Evolutionary conservation across 2,888 invertebrate species (phyloP).

Genomic region (Caenorhabditis uteleia): DNA sequence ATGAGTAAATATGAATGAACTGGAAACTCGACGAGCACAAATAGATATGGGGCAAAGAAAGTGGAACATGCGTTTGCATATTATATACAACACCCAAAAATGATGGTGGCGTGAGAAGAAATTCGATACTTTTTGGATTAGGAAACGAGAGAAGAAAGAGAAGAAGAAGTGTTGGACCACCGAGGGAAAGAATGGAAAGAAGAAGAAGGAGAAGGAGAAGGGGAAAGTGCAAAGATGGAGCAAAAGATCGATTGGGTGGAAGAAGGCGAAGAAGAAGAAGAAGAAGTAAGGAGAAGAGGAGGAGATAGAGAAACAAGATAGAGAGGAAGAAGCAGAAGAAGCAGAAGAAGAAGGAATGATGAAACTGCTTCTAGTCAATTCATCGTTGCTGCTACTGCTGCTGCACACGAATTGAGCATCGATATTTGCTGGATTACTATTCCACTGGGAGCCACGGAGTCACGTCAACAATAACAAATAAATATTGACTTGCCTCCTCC

Average conservation of each 20-base stretch:
- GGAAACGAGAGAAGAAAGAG: slow-evolving; percentile 5
- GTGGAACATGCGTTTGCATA: too few relatives aligned
- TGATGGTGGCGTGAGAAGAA: slow-evolving; percentile 10
- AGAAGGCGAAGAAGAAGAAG: neutral
- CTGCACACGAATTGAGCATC: slow-evolving; percentile 10
- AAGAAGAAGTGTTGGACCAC: slow-evolving; percentile 3
- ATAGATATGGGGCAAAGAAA: too few relatives aligned
- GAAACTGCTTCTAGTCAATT: slow-evolving; percentile 25
- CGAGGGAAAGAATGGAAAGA: slow-evolving; percentile 10
- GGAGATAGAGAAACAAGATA: slow-evolving; percentile 7
- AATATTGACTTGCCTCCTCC: slow-evolving; percentile 4
- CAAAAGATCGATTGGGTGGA: neutral
- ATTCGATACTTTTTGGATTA: neutral
- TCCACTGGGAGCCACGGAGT: neutral
- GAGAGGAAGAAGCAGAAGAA: slow-evolving; percentile 8
- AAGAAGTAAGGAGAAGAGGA: neutral
- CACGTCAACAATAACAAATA: neutral
- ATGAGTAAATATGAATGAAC: too few relatives aligned
- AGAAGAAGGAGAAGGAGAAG: slow-evolving; percentile 5
- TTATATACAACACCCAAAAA: slow-evolving; percentile 7
- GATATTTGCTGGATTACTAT: slow-evolving; percentile 7
- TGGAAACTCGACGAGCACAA: too few relatives aligned
- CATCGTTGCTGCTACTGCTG: neutral
- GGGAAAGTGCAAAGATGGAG: slow-evolving; percentile 9
- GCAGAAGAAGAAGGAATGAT: too few relatives aligned